Evolutionary conservation across 2,888 invertebrate genomes (phyloP).

Genomic region (Oligia fasciuncula): DNA sequence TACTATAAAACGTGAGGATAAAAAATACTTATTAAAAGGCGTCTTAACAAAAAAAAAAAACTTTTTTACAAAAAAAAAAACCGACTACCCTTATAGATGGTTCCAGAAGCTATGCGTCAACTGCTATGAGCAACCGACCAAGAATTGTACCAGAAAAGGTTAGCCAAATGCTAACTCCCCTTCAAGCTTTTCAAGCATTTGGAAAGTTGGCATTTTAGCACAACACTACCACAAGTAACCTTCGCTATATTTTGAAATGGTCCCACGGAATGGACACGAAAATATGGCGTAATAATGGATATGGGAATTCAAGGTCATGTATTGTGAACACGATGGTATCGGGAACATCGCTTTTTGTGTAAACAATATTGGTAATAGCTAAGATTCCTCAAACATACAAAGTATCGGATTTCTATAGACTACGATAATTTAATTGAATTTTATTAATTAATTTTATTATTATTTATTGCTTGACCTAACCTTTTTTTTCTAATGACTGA

Average conservation of each 20-base stretch:
- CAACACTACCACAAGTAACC: conserved; percentile 62
- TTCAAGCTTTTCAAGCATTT: conserved; percentile 62
- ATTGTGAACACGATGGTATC: conserved; percentile 7
- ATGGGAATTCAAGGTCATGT: conserved; percentile 43
- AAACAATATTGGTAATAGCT: background rate
- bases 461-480: background rate
- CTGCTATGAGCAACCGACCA: conserved; percentile 3
- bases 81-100: conserved; percentile 3
- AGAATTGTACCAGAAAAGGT: conserved; percentile 64
- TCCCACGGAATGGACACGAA: conserved; percentile 43
- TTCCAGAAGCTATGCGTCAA: conserved; percentile 23
- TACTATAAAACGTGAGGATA: too few relatives aligned
- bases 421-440: background rate
- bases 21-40: too few relatives aligned
- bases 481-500: background rate
- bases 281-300: conserved; percentile 43
- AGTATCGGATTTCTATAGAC: background rate
- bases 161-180: conserved; percentile 62
- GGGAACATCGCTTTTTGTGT: background rate
- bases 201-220: conserved; percentile 74
- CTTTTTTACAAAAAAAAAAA: background rate
- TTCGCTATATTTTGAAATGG: conserved; percentile 41
- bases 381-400: background rate
- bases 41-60: background rate
- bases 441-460: background rate